phyloP scores from a whole-genome alignment of 2,797 vertebrate genomes.

The Oreonectes daqikongensis region DNA sequence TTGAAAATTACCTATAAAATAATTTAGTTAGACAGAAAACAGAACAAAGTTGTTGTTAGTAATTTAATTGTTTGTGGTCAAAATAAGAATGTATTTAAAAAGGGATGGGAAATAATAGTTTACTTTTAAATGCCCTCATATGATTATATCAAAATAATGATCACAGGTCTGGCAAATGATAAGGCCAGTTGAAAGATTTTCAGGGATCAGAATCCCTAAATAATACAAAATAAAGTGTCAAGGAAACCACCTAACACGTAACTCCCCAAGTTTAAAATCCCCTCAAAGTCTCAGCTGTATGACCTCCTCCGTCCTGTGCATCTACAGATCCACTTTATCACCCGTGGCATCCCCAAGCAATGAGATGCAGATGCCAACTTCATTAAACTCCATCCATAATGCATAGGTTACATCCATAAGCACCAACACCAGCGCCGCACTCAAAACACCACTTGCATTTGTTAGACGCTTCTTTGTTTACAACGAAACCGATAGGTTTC shows the following conservation, averaged over 20 bases:
- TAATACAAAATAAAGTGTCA: conserved; percentile 26
- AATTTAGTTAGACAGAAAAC: too few species aligned
- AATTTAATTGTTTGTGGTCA: too few species aligned
- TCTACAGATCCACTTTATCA: conserved; percentile 33
- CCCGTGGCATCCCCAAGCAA: conserved; percentile 39
- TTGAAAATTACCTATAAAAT: too few species aligned
- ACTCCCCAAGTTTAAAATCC: conserved; percentile 29
- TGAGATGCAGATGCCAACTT: conserved; percentile 56
- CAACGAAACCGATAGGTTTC: conserved; percentile 70
- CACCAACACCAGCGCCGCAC: conserved; percentile 56
- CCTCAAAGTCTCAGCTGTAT: not conserved
- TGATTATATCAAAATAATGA: too few species aligned
- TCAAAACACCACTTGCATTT: conserved; percentile 59
- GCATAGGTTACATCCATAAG: conserved; percentile 63
- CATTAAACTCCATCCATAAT: conserved; percentile 70
- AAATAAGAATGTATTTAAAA: too few species aligned
- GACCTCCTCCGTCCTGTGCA: conserved; percentile 24
- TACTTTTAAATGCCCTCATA: too few species aligned
- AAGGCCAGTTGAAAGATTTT: too few species aligned
- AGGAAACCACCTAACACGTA: conserved; percentile 1
- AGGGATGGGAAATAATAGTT: too few species aligned
- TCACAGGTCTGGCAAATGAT: too few species aligned
- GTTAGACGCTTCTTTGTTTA: conserved; percentile 61
- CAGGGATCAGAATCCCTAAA: too few species aligned
- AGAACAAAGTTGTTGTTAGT: too few species aligned